Percentiles rank a stretch among this genome's conserved stretches.
These are phyloP conservation scores for Diaphora mendica DNA, from an alignment of 2,888 invertebrate species.

Conservation along the genomic window DNA sequence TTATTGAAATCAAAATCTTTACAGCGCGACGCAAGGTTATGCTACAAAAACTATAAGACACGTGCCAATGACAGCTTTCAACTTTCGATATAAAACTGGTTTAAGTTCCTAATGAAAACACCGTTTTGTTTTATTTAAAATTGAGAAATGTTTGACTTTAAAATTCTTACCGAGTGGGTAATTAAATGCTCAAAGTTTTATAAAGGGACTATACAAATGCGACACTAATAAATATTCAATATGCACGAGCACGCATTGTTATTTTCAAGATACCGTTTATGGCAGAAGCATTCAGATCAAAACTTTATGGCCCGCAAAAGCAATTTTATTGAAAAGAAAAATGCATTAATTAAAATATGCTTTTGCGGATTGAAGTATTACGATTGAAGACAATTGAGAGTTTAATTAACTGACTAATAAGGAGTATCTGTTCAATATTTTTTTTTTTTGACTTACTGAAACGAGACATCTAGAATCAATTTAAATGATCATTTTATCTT, in stretches of 20 bases:
- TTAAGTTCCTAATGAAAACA: conserved; percentile 35
- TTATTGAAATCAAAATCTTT: conserved; percentile 36
- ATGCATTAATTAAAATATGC: conserved; percentile 41
- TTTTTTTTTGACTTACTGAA: background rate
- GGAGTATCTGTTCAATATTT: background rate
- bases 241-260: conserved; percentile 30
- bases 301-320: conserved; percentile 41
- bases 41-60: background rate
- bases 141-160: conserved; percentile 21
- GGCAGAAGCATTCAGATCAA: conserved; percentile 33
- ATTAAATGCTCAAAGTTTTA: conserved; percentile 33
- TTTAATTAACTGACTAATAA: background rate
- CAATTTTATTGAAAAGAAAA: conserved; percentile 46
- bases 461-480: background rate
- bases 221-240: conserved; percentile 40
- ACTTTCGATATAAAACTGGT: conserved; percentile 44
- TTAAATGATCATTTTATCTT: background rate
- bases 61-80: conserved; percentile 24
- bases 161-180: conserved; percentile 18
- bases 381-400: conserved; percentile 75
- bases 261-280: conserved; percentile 40
- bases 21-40: background rate
- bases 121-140: conserved; percentile 14
- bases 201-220: conserved; percentile 10
- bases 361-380: conserved; percentile 64